Base-by-base conservation (phyloP, 2,888 invertebrate species). In the Merodon equestris region DNA sequence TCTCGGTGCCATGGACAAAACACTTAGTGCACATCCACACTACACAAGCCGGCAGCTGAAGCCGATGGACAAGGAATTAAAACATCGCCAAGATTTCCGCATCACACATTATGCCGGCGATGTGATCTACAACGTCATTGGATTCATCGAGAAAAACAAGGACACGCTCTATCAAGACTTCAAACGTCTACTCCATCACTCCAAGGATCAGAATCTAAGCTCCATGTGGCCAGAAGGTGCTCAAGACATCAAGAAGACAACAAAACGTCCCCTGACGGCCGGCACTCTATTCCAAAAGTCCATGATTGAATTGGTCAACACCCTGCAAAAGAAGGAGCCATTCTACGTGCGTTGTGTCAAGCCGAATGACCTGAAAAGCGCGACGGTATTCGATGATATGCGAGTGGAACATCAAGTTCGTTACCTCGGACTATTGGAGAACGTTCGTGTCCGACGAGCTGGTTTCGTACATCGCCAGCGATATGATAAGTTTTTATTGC, bases 181-280 rank as follows among this genome's bases (percentile, higher is more conserved):
- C 86, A 99, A 98, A 90, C 91, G 99, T 27, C 90, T 99, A 67
- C 90, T 98, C 82, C 97, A 93, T 89, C 93, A 94, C 85, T 97
- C 97, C 53, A 91, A 90, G 67, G 95, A 97, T 89, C 86, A 90
- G 15, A 92, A 96, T 82, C 91, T 99, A 45, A 92, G 93, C 47
- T 90, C 90, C 74, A 97, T 99, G 97, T 99, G 98, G 97, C 98
- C 98, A 0, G 99, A 99, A 88, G 99, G 99, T 27, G 95, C 95
- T 18, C 93, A 95, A 85, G 93, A 96, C 85, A 96, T 98, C 84
- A 93, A 93, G 42, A 93, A 95, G 92, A 97, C 97, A 9, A 99
- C 98, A 0, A 98, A 98, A 86, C 92, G 99, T 1, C 99, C 99
- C 0, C 91, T 94, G 18, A 99, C 98, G 0, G 98, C 98, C 2